A percentile compares a stretch with the other conserved stretches of the same genome.
phyloP scores from a whole-genome alignment of 2,797 vertebrate genomes.

The Sus cebifrons region DNA sequence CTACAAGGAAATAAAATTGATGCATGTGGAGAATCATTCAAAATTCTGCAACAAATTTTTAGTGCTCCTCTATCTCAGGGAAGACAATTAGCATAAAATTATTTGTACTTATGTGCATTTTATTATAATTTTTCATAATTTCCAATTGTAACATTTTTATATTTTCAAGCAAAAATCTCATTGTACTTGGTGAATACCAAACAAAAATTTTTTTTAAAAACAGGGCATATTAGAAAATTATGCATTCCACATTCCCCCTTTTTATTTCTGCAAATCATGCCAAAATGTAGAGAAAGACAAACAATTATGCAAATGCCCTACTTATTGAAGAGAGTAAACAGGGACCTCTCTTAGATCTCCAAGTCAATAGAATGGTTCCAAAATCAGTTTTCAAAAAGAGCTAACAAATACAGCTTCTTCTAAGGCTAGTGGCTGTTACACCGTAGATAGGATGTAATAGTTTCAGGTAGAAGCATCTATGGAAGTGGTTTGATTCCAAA shows the following conservation, averaged over 20 bases:
- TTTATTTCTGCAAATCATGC: slow-evolving; percentile 21
- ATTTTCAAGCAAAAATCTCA: background rate
- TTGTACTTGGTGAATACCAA: background rate
- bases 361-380: background rate
- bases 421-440: background rate
- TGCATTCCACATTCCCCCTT: background rate
- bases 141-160: slow-evolving; percentile 16
- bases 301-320: slow-evolving; percentile 17
- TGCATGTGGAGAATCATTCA: background rate
- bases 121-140: background rate
- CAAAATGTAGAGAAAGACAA: background rate
- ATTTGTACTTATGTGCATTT: background rate
- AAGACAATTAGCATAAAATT: background rate
- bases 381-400: slow-evolving; percentile 45
- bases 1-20: slow-evolving; percentile 10
- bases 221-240: background rate
- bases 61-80: background rate
- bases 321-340: slow-evolving; percentile 16
- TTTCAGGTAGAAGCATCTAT: background rate
- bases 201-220: background rate
- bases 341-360: background rate
- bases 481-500: background rate
- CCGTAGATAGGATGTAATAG: background rate
- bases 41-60: background rate
- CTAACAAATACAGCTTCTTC: background rate